A percentile compares a stretch with the other conserved stretches of the same genome.
These are phyloP conservation scores for Epizoanthus scotinus DNA, from an alignment of 92 coral and sea anemone genomes.

Conservation along the genomic window DNA sequence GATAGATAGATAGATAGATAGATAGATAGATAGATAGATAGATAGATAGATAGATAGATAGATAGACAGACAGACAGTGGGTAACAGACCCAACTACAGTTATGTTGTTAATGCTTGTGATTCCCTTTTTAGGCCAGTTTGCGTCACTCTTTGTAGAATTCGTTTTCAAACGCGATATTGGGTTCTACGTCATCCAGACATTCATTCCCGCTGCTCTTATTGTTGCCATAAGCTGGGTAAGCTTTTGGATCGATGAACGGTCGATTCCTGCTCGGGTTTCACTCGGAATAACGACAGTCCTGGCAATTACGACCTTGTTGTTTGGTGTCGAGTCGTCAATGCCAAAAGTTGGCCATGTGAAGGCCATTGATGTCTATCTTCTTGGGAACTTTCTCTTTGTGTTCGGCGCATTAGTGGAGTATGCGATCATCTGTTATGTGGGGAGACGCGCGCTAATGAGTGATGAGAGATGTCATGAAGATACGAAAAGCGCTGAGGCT, in stretches of 20 bases:
- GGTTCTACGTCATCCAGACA: constrained; percentile 56
- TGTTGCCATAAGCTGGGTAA: constrained; percentile 61
- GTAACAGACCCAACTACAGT: too few species aligned
- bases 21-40: too few species aligned
- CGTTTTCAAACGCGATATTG: constrained; percentile 40
- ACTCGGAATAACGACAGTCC: constrained; percentile 72
- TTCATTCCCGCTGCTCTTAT: constrained; percentile 59
- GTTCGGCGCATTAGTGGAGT: constrained; percentile 61
- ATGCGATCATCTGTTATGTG: constrained; percentile 56
- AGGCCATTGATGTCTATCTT: constrained; percentile 57
- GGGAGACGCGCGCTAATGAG: constrained; percentile 30
- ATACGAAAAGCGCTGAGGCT: background rate
- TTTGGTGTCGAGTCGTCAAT: constrained; percentile 58
- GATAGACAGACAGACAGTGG: too few species aligned
- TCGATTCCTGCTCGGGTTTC: constrained; percentile 76
- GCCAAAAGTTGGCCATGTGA: constrained; percentile 68
- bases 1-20: too few species aligned
- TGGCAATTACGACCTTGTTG: constrained; percentile 61
- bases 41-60: too few species aligned
- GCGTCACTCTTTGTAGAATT: constrained; percentile 38
- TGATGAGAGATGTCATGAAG: too few species aligned
- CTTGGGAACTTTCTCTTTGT: constrained; percentile 62
- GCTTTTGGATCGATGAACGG: constrained; percentile 74
- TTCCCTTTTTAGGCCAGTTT: constrained; percentile 35
- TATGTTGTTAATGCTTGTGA: background rate